Evolutionary conservation across 2,888 invertebrate genomes (phyloP).

Genomic region (Eristalis pertinax): DNA sequence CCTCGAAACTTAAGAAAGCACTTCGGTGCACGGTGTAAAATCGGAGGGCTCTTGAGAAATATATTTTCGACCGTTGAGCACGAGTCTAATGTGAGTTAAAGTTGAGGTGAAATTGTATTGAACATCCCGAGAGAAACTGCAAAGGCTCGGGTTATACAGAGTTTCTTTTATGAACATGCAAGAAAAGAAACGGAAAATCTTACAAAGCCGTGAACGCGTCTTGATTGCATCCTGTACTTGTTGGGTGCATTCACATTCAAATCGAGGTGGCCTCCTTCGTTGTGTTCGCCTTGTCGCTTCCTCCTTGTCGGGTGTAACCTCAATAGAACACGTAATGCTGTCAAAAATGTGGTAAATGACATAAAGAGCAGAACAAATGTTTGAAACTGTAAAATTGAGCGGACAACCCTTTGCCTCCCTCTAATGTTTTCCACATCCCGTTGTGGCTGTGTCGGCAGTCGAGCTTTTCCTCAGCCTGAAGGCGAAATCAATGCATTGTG

Average conservation of each 20-base stretch:
- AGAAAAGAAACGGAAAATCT: not conserved
- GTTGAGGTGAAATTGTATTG: constrained; percentile 13
- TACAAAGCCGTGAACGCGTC: constrained; percentile 43
- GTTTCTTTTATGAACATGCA: constrained; percentile 1
- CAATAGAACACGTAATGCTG: constrained; percentile 66
- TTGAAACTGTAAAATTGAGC: constrained; percentile 67
- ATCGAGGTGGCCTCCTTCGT: constrained; percentile 14
- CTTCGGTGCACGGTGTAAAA: constrained; percentile 5
- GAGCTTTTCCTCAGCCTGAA: constrained; percentile 34
- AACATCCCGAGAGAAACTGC: constrained; percentile 1
- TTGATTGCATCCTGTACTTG: constrained; percentile 55
- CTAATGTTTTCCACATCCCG: constrained; percentile 22
- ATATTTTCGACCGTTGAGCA: constrained; percentile 35
- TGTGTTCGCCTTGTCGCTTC: constrained; percentile 6
- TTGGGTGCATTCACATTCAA: constrained; percentile 30
- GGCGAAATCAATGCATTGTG: constrained; percentile 60
- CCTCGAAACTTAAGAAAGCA: constrained; percentile 5
- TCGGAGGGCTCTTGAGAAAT: constrained; percentile 8
- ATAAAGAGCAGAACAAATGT: constrained; percentile 69
- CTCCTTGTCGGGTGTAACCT: constrained; percentile 38
- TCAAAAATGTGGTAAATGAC: constrained; percentile 69
- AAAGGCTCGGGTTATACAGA: constrained; percentile 23
- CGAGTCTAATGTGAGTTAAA: constrained; percentile 21
- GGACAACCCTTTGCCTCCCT: constrained; percentile 21
- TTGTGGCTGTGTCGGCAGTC: constrained; percentile 2